Base-by-base conservation (phyloP, 2,888 invertebrate genomes). In the Pteria penguin region DNA sequence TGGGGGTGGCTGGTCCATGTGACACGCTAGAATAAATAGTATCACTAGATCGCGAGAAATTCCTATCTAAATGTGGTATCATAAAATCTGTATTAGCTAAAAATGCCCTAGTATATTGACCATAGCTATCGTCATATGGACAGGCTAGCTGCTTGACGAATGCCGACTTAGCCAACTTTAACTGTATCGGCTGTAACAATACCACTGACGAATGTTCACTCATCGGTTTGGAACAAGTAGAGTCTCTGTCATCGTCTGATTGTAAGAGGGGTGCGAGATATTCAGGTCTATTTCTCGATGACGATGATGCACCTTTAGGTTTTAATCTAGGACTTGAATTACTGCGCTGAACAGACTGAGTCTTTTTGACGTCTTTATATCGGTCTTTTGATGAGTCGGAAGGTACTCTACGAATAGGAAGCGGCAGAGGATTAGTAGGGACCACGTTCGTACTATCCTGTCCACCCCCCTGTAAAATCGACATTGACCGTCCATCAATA, bases 401-500 rank as follows among this genome's bases (percentile, higher is more conserved):
- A 4, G 84, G 85, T 45, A 83, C 80, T 2, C 84, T 67, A 32
- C 79, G 75, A 18, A 83, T 68, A 18, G 80, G 72, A 11, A 75
- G 24, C 5, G 74, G 36, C 14, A 60, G 27, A n/a, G 55, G 31
- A 4, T 74, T 52, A 26, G 52, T 29, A 4, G 29, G 29, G 45
- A 36, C 5, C 45, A 11, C 14, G 8, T 75, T 73, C 8, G 76
- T 52, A 1, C 75, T 33, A 29, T 62, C 55, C 14, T 36, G 45
- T 8, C 79, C 74, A 14, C 81, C 75, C 31, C 81, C 80, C 1
- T 87, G 87, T 0, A 88, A 79, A 27, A 89, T 76, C 18, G 87
- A 89, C 89, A 89, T 89, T 67, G 84, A 87, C 70, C 86, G 86
- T 2, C 88, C 89, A 75, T 89, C 88, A 60, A 89, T 89, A 72